Evolutionary conservation across 2,888 invertebrate genomes (phyloP), one percentile per base, ranked within the genome.

Genomic region (Pterobdella sp.): DNA sequence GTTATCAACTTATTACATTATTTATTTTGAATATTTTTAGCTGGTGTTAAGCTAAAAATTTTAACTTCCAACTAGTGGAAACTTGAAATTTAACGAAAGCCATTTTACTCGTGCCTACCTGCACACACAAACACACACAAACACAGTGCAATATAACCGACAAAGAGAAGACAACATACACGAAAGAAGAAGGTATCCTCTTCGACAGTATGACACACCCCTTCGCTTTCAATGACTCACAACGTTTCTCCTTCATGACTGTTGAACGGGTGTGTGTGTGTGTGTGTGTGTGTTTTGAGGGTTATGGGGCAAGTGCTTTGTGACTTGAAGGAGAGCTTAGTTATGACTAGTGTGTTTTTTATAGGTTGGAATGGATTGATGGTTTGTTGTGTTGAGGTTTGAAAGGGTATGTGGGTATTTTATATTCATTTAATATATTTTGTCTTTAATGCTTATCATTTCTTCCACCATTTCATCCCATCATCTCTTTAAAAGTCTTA

Each of bases 151-250:
- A n/a, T n/a, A n/a, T n/a, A n/a, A n/a, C n/a, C n/a, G n/a, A n/a
- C n/a, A n/a, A n/a, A n/a, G n/a, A n/a, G 42, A 42, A 42, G 42
- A 42, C 42, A 42, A 42, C 42, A n/a, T 42, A 42, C 42, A 42
- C 18, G 10, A 18, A 18, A 18, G 42, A 42, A 42, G 42, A 42
- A 42, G 10, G n/a, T n/a, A n/a, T n/a, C n/a, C n/a, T n/a, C n/a
- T 42, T 22, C 10, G 22, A 14, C 49, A 42, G 22, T 22, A 42
- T 42, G 49, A 14, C 22, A 7, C 22, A 56, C n/a, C 60, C 60
- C 60, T 4, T 56, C 60, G 60, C 60, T 3, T n/a, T 7, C 60
- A 56, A 56, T 26, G 60, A 56, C 60, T 56, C 60, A 26, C 7
- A 26, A 3, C 26, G n/a, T n/a, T 56, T 56, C 60, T 26, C 26